Evolutionary conservation across 2,113 vertebrate species (phyloP), one percentile per base, ranked within the genome.

Genomic region (Cyanocitta stelleri): DNA sequence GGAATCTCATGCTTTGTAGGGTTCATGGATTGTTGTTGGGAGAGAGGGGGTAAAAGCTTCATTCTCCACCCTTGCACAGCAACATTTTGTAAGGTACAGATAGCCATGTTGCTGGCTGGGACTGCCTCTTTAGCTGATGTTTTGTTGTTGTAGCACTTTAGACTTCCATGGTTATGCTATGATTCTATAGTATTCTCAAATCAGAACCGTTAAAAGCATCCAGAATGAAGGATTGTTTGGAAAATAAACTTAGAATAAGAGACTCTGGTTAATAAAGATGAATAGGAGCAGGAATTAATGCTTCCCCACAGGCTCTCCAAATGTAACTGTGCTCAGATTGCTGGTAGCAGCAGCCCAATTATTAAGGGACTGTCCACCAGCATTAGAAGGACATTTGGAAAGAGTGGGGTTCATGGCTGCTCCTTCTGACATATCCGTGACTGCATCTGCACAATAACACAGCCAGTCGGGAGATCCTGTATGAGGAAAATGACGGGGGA

Each of bases 21-120:
- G 30, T 63, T 91, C 22, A 32, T 49, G 69, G 49, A 17, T 15
- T 54, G 17, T 18, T 66, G 22, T 32, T 66, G 20, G 51, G 56
- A 44, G 67, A 58, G 35, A n/a, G 13, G 24, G 35, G 8, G 9
- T 49, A 54, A 78, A 77, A 79, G 3, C 27, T 86, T 83, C 26
- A 22, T 74, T 48, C 29, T 41, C 27, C 1, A 3, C 18, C 39
- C 27, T 46, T 17, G 6, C 16, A 7, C 29, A 51, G 54, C 30
- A 79, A 7, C 46, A 88, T 83, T 55, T 54, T 5, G 1, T 37
- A 22, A 73, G 26, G 16, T 59, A 32, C 2, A 2, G 29, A 19
- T 27, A 52, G 30, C 16, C 24, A 5, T 0, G 0, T 2, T 3
- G 0, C 37, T 46, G 41, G 13, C 16, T 51, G 55, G 30, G 37